These are phyloP conservation scores for Apogon talboti DNA, from an alignment of 2,797 vertebrate species.

Conservation along the genomic window DNA sequence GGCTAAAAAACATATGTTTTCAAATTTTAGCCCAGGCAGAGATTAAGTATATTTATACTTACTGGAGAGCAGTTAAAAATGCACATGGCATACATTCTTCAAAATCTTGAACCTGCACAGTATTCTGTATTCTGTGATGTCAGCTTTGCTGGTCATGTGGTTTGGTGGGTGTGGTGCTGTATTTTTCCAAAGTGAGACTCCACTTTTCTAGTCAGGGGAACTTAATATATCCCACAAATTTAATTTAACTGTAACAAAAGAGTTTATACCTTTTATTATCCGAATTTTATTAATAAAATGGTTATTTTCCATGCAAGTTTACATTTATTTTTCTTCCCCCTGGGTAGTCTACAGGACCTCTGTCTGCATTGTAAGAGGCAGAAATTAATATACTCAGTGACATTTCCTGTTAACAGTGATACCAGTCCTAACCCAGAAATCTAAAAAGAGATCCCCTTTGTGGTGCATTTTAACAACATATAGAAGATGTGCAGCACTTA, in stretches of 20 bases:
- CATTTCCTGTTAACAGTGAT: not conserved
- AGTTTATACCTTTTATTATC: not conserved
- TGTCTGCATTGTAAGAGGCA: not conserved
- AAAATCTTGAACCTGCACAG: slow-evolving; percentile 1
- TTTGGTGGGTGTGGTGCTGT: not conserved
- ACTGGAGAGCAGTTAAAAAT: not conserved
- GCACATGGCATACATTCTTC: not conserved
- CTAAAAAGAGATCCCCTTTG: not conserved
- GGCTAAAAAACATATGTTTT: slow-evolving; percentile 8
- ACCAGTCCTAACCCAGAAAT: slow-evolving; percentile 1
- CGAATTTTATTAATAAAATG: not conserved
- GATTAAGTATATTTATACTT: not conserved
- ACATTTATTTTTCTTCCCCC: not conserved
- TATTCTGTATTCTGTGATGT: not conserved
- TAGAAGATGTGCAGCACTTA: not conserved
- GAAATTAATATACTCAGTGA: not conserved
- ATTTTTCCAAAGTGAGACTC: not conserved
- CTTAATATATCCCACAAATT: not conserved
- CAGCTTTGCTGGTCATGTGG: not conserved
- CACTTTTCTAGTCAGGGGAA: not conserved
- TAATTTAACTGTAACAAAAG: too few relatives aligned
- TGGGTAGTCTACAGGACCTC: not conserved
- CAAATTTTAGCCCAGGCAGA: not conserved
- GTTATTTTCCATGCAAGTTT: not conserved
- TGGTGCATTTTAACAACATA: not conserved